phyloP scores from a whole-genome alignment of 2,888 invertebrate species.

The Chymomyza caudatula region DNA sequence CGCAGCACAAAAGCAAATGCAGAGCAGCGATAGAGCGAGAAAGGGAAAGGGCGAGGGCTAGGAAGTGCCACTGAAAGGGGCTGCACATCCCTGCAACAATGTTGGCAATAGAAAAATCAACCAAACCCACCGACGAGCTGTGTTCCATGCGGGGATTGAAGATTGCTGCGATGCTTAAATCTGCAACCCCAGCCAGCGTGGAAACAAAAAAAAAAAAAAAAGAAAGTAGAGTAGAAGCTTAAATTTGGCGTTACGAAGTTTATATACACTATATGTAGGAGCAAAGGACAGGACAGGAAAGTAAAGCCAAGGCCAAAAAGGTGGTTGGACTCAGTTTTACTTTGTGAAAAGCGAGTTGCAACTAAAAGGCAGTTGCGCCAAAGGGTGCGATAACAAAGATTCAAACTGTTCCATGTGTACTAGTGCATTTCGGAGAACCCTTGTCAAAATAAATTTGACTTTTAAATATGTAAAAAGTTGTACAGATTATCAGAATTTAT shows the following conservation, averaged over 20 bases:
- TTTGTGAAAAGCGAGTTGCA: not conserved
- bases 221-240: not conserved
- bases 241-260: not conserved
- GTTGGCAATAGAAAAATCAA: not conserved
- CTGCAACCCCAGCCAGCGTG: not conserved
- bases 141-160: not conserved
- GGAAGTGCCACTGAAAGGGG: constrained; percentile 20
- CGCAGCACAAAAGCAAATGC: constrained; percentile 31
- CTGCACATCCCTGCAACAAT: not conserved
- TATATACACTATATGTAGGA: not conserved
- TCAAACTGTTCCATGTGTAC: too few species aligned
- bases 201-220: not conserved
- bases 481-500: too few species aligned
- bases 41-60: constrained; percentile 25
- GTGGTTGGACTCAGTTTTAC: too few species aligned
- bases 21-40: constrained; percentile 33
- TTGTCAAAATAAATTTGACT: too few species aligned
- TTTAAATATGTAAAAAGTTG: too few species aligned
- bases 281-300: not conserved
- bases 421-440: too few species aligned
- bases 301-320: too few species aligned
- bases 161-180: not conserved
- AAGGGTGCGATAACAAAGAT: too few species aligned
- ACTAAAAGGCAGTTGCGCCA: too few species aligned
- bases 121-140: not conserved